Percentiles rank a stretch among this genome's conserved stretches.
Evolutionary conservation across 2,888 invertebrate genomes (phyloP).

Genomic region (Cephus rjabovi): DNA sequence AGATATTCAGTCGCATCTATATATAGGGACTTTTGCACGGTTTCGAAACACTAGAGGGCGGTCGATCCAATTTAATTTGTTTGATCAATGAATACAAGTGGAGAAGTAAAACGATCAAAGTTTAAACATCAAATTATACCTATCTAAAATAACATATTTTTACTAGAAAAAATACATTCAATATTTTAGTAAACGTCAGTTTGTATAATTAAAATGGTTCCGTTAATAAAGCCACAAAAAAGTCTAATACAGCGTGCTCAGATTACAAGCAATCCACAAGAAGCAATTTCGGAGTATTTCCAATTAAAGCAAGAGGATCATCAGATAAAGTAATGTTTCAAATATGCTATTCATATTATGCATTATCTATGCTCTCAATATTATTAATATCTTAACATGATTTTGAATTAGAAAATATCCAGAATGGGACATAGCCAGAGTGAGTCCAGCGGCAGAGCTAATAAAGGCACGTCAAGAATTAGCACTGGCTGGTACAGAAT

Average conservation of each 20-base stretch:
- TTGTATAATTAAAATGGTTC: neutral
- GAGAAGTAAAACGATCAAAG: neutral
- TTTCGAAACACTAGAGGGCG: neutral
- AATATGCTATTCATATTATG: neutral
- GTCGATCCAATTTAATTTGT: constrained; percentile 32
- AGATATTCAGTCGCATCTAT: neutral
- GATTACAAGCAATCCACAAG: constrained; percentile 60
- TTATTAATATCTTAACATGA: constrained; percentile 2
- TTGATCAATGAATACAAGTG: constrained; percentile 38
- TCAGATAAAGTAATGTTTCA: constrained; percentile 67
- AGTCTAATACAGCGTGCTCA: constrained; percentile 16
- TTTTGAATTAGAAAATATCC: constrained; percentile 69
- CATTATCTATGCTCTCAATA: neutral
- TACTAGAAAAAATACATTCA: neutral
- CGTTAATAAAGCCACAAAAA: neutral
- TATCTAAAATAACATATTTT: neutral
- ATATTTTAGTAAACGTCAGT: neutral
- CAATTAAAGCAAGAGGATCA: constrained; percentile 69
- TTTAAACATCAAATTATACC: neutral
- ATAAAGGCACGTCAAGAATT: constrained; percentile 70
- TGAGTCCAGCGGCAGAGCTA: constrained; percentile 70
- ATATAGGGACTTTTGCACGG: neutral
- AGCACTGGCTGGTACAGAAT: constrained; percentile 68
- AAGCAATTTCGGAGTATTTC: constrained; percentile 69
- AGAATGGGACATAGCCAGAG: constrained; percentile 73